phyloP scores from a whole-genome alignment of 1,140 invertebrate genomes.

The Drosophila fuyamai region DNA sequence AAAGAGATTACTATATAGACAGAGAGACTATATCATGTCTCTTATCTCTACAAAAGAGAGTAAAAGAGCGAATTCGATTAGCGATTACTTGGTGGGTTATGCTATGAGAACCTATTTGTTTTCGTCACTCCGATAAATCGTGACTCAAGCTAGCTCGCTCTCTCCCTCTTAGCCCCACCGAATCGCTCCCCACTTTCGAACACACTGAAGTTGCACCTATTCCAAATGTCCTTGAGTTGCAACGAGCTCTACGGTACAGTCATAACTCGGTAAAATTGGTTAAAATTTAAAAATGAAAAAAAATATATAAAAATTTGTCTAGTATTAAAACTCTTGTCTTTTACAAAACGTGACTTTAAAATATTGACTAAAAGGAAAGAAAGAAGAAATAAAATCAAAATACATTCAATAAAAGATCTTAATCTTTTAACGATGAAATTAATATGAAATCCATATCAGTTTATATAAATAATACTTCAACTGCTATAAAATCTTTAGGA shows the following conservation, averaged over 20 bases:
- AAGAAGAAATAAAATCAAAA: background rate
- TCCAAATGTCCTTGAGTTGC: conserved; percentile 52
- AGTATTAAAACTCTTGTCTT: background rate
- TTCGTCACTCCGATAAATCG: conserved; percentile 13
- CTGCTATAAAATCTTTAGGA: no score
- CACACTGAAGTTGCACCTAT: conserved; percentile 27
- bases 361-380: no score
- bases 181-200: background rate
- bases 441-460: no score
- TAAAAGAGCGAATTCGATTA: background rate
- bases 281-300: no score
- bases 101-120: conserved; percentile 10
- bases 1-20: conserved; percentile 7
- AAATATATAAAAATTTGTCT: no score
- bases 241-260: conserved; percentile 37
- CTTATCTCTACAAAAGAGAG: background rate
- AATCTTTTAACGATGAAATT: no score
- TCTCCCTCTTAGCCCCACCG: background rate
- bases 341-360: background rate
- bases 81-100: conserved; percentile 1
- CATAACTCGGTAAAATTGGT: background rate
- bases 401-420: no score
- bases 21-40: background rate
- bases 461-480: no score
- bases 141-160: conserved; percentile 25